Evolutionary conservation across 2,797 vertebrate species (phyloP).

Genomic region (Diplodus puntazzo): DNA sequence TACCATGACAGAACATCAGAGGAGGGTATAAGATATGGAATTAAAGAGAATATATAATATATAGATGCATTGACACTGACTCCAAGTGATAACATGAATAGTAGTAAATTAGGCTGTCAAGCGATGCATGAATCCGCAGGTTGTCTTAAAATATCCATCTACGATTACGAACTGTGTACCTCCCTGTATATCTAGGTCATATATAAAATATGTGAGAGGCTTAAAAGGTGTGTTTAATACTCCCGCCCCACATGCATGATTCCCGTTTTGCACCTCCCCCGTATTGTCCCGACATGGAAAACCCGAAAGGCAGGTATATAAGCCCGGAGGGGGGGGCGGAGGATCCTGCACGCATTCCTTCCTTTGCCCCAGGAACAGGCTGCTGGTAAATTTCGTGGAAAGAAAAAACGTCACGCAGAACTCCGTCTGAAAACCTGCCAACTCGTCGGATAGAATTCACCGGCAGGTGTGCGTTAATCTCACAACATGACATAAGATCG

Average conservation of each 20-base stretch:
- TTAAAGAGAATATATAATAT: not conserved
- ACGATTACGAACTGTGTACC: not conserved
- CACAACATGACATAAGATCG: not conserved
- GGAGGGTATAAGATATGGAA: not conserved
- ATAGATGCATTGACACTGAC: not conserved
- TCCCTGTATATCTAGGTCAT: constrained; percentile 18
- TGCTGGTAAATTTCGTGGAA: not conserved
- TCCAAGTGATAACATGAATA: not conserved
- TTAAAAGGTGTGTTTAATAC: not conserved
- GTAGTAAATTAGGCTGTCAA: not conserved
- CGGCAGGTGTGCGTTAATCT: not conserved
- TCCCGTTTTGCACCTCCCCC: not conserved
- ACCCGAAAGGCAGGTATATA: constrained; percentile 59
- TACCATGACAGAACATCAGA: not conserved
- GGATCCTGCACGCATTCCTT: constrained; percentile 26
- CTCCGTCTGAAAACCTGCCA: not conserved
- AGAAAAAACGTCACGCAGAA: constrained; percentile 19
- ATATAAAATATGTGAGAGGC: not conserved
- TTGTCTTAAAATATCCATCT: not conserved
- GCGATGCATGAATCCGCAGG: not conserved
- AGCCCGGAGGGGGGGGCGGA: constrained; percentile 10
- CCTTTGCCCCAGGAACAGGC: not conserved
- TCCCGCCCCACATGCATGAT: not conserved
- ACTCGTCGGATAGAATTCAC: not conserved
- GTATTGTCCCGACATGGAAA: not conserved